Percentiles rank a stretch among this genome's conserved stretches.
Evolutionary conservation across 2,113 vertebrate species (phyloP).

Genomic region (Pagrus major): DNA sequence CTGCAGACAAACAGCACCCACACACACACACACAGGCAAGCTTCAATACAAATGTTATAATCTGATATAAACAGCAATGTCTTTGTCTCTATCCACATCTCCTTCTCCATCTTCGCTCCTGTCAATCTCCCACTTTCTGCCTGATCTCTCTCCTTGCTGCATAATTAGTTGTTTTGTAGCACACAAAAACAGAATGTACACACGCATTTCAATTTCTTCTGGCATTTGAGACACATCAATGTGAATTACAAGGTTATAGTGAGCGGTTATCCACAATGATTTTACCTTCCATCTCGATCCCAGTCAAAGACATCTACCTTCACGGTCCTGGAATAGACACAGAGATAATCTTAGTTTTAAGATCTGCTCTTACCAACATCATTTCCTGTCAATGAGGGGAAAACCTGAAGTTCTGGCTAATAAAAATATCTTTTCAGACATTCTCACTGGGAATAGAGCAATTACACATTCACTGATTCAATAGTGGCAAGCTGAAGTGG

Average conservation of each 20-base stretch:
- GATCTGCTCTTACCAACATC: background rate
- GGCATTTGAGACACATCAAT: slow-evolving; percentile 4
- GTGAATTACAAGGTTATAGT: background rate
- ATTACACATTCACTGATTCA: slow-evolving; percentile 40
- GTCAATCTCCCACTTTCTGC: background rate
- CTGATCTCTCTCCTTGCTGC: background rate
- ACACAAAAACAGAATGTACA: slow-evolving; percentile 3
- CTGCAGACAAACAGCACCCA: slow-evolving; percentile 78
- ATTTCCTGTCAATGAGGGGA: slow-evolving; percentile 6
- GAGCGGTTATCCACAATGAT: background rate
- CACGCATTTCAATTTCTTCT: slow-evolving; percentile 7
- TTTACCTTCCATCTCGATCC: slow-evolving; percentile 97
- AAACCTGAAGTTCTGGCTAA: slow-evolving; percentile 9
- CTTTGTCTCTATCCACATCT: slow-evolving; percentile 25
- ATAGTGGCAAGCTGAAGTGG: slow-evolving; percentile 10
- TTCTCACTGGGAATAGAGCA: slow-evolving; percentile 26
- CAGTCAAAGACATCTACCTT: slow-evolving; percentile 98
- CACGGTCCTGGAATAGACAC: slow-evolving; percentile 88
- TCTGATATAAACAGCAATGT: slow-evolving; percentile 11
- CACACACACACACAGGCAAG: slow-evolving; percentile 27
- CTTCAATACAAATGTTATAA: slow-evolving; percentile 20
- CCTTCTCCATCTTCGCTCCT: background rate
- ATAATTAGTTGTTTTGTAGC: background rate
- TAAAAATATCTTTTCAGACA: slow-evolving; percentile 5
- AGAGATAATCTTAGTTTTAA: slow-evolving; percentile 11